Evolutionary conservation across 2,113 vertebrate genomes (phyloP), one percentile per base, ranked within the genome.

Genomic region (Gallinago undulata): DNA sequence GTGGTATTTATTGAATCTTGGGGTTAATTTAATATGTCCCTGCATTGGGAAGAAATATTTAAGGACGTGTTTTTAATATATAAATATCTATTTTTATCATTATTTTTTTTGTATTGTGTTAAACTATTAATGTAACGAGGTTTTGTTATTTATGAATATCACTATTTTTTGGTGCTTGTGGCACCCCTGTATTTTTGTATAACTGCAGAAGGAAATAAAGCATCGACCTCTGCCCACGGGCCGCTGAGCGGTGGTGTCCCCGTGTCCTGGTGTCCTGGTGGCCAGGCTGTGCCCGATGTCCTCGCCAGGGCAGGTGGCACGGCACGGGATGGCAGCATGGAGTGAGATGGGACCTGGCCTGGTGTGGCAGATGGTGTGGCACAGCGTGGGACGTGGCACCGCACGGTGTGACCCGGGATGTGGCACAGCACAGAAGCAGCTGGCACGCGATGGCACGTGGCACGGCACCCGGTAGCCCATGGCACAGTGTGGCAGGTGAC

Each of bases 81-180:
- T 78, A 96, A 88, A 79, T 88, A 50, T 92, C 50, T 97, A 97
- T 97, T 96, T 96, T 93, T 96, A 22, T 92, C 56, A 41, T 33
- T 43, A 41, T 11, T 47, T 47, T 39, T 22, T 85, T 96, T 53
- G 47, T 94, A 96, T 3, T 0, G 0, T 51, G 50, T 55, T 89
- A 35, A 93, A 51, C n/a, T 83, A 41, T 84, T 85, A 75, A 7
- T 9, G 67, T 63, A 31, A 25, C 2, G 1, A 86, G 50, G 45
- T 17, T 86, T 96, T 96, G 95, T 97, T 97, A 96, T 97, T 97
- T 97, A 96, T 96, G 60, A 45, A 69, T 74, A 37, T 67, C 41
- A 8, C 11, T 62, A 73, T 88, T 67, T 77, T 93, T 92, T 93
- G 51, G 63, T 97, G 51, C 85, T 62, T 1, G 6, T 23, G 64